Percentiles rank a stretch among this genome's conserved stretches.
phyloP scores from a whole-genome alignment of 2,888 invertebrate species.

The Pseudococcus longispinus region DNA sequence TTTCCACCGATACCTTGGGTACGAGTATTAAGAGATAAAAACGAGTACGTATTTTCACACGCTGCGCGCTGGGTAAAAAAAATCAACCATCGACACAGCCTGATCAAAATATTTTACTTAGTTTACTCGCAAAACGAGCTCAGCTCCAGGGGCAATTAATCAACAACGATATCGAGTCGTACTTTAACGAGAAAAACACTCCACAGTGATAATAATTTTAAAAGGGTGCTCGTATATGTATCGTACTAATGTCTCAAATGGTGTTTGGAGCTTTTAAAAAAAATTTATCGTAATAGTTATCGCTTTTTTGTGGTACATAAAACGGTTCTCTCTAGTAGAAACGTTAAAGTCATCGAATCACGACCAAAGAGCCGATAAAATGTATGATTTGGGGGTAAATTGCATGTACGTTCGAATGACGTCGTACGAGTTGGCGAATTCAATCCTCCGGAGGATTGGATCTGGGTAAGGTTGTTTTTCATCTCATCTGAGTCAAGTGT shows the following conservation, averaged over 20 bases:
- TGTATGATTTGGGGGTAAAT: background rate
- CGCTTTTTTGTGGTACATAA: background rate
- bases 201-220: background rate
- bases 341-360: background rate
- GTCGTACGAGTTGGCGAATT: background rate
- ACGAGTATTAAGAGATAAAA: background rate
- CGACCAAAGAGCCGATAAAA: background rate
- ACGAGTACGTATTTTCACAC: background rate
- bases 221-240: background rate
- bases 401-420: background rate
- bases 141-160: background rate
- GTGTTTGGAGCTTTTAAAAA: background rate
- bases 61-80: background rate
- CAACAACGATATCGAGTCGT: background rate
- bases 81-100: background rate
- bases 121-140: background rate
- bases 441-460: background rate
- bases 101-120: background rate
- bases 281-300: background rate
- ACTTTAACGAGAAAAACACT: background rate
- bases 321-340: background rate
- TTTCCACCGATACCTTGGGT: background rate
- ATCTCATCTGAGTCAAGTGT: background rate
- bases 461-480: background rate
- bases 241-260: background rate